Percentiles rank a stretch among this genome's conserved stretches.
Evolutionary conservation across 2,113 vertebrate species (phyloP).

Genomic region (Condylura cristata): DNA sequence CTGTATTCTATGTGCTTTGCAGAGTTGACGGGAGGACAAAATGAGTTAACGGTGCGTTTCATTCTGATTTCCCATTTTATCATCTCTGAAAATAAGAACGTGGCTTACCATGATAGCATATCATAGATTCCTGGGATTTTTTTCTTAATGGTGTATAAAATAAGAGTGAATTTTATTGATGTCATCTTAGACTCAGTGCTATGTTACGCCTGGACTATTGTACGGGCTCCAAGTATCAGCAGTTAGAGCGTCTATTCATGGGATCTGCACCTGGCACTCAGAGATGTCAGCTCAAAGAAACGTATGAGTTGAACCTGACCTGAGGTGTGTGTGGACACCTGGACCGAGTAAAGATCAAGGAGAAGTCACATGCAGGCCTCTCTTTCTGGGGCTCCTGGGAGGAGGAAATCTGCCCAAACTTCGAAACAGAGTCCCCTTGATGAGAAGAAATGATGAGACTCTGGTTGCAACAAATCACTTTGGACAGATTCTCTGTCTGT

Average conservation of each 20-base stretch:
- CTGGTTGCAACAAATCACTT: neutral
- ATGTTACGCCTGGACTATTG: neutral
- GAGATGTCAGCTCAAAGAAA: too few relatives aligned
- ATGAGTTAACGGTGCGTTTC: neutral
- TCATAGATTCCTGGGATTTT: neutral
- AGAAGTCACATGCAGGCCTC: neutral
- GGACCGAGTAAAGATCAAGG: neutral
- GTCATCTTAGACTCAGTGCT: slow-evolving; percentile 17
- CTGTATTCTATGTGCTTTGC: neutral
- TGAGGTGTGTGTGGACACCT: neutral
- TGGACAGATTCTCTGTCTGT: neutral
- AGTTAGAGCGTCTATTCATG: too few relatives aligned
- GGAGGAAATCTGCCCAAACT: neutral
- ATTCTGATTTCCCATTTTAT: neutral
- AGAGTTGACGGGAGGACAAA: neutral
- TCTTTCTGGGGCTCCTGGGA: neutral
- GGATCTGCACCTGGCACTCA: too few relatives aligned
- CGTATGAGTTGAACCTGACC: too few relatives aligned
- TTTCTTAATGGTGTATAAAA: neutral
- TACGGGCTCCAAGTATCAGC: neutral
- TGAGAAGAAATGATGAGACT: slow-evolving; percentile 1
- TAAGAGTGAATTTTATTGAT: neutral
- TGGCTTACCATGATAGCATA: neutral
- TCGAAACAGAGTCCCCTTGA: slow-evolving; percentile 6
- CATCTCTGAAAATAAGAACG: neutral